Evolutionary conservation across 2,113 vertebrate genomes (phyloP), one percentile per base, ranked within the genome.

Genomic region (Antennarius striatus): DNA sequence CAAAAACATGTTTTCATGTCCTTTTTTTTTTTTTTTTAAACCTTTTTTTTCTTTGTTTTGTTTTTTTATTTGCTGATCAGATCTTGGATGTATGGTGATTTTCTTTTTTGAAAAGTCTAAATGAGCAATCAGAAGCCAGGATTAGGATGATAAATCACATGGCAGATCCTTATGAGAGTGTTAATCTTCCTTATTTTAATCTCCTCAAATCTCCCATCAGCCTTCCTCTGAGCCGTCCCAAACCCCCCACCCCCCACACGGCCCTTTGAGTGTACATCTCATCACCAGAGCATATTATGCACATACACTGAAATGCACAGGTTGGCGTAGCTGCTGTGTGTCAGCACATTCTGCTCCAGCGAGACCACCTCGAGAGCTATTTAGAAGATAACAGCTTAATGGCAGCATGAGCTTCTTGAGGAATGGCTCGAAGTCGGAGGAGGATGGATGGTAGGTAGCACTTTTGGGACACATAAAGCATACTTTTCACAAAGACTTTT

Each of bases 181-280:
- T 72, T 30, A 51, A 54, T 63, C 47, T 67, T 67, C 13, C 61
- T 43, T 62, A 75, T 62, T 79, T 87, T 72, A 79, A 79, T 85
- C 60, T 65, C 55, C 36, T 64, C 62, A 79, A 79, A 84, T 84
- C 75, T 80, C 68, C 46, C 65, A 17, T 66, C 68, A 56, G 56
- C 65, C 53, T 50, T 77, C 13, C 42, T 73, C 47, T 3, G 64
- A 12, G 56, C 70, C 15, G 4, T 30, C 47, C 54, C 7, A 50
- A 53, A 47, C 51, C 74, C 73, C 64, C 82, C 68, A 16, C 58
- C 67, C 61, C 55, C 60, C 51, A 29, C 47, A 43, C 64, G 1
- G 36, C 39, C 30, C 42, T 75, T 43, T 13, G 32, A 36, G 3
- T 15, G 22, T 22, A 6, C 1, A 22, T 32, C 58, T 57, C 54